These are phyloP conservation scores for Scaptomyza hsui DNA, from an alignment of 1,140 invertebrate genomes.

Conservation along the genomic window DNA sequence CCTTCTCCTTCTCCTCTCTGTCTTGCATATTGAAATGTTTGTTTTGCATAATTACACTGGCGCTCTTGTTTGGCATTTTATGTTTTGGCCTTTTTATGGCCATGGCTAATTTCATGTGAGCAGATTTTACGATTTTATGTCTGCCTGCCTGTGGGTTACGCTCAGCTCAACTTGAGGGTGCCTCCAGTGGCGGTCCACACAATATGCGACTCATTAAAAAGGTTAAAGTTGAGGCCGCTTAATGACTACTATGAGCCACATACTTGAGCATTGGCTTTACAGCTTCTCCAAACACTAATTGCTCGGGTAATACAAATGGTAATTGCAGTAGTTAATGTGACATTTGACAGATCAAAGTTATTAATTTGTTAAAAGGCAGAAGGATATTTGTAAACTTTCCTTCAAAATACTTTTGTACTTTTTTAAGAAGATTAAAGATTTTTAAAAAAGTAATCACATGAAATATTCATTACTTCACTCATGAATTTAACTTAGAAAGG, in stretches of 20 bases:
- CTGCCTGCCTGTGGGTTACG: conserved; percentile 26
- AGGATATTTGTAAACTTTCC: not conserved
- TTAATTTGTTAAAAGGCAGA: not conserved
- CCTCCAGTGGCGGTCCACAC: conserved; percentile 9
- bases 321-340: not conserved
- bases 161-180: conserved; percentile 13
- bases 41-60: conserved; percentile 68
- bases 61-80: conserved; percentile 55
- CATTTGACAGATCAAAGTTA: not conserved
- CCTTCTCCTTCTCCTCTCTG: not conserved
- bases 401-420: no score
- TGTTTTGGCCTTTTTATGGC: conserved; percentile 61
- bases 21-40: conserved; percentile 47
- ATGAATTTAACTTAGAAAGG: no score
- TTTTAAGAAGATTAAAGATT: no score
- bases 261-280: conserved; percentile 19
- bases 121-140: conserved; percentile 48
- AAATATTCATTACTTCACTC: no score
- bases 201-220: conserved; percentile 71
- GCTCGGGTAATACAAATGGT: conserved; percentile 17
- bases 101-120: conserved; percentile 60
- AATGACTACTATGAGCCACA: conserved; percentile 48
- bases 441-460: no score
- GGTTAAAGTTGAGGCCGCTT: conserved; percentile 73
- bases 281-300: conserved; percentile 56